Conservation (phyloP, 2,797 vertebrate species). For the Ciconia nigra region DNA sequence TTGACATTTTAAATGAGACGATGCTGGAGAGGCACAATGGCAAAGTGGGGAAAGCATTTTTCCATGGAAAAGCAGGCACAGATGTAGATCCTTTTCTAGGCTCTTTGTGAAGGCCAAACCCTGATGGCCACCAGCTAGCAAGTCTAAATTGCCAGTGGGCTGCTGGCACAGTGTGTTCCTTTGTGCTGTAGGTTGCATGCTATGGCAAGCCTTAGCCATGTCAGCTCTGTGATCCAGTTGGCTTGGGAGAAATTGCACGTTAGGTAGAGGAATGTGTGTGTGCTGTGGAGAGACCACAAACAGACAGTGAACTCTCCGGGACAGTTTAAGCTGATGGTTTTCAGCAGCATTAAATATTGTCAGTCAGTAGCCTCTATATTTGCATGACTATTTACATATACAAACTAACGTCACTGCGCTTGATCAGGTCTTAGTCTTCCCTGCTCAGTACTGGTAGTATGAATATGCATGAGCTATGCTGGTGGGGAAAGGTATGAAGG, state of each 20-base stretch:
- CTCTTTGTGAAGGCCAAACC: background rate
- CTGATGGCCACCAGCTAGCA: background rate
- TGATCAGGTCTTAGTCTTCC: background rate
- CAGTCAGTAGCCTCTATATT: background rate
- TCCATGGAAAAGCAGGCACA: background rate
- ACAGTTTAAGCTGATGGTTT: background rate
- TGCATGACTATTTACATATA: background rate
- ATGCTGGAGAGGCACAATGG: background rate
- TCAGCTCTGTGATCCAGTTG: background rate
- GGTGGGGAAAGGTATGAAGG: background rate
- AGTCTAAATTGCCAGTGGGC: no score
- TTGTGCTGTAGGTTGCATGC: background rate
- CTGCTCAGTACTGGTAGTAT: background rate
- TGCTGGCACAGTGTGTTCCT: background rate
- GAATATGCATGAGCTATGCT: background rate
- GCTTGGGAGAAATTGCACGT: background rate
- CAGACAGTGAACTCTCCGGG: background rate
- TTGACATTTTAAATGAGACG: background rate
- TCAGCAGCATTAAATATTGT: background rate
- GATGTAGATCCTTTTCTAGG: background rate
- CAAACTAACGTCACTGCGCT: background rate
- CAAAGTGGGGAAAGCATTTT: background rate
- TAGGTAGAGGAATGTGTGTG: background rate
- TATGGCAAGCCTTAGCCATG: background rate
- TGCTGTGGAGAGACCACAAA: background rate